Conservation (phyloP, 64 coral and sea anemone species). For the Dendrophyllia cribrosa region DNA sequence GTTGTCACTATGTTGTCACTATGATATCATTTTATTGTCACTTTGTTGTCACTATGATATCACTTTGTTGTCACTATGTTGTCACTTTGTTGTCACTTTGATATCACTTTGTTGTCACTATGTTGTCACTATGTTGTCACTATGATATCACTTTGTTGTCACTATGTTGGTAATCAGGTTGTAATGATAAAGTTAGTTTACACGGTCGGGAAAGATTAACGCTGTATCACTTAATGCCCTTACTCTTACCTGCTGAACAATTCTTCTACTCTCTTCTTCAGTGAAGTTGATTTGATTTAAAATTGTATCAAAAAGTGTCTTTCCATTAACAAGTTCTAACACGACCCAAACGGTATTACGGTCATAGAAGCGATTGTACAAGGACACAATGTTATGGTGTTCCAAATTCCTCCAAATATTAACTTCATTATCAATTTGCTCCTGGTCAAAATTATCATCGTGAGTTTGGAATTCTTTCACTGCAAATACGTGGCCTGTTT, state of each 20-base stretch:
- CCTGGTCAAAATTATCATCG: constrained; percentile 45
- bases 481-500: constrained; percentile 69
- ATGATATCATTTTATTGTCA: no score
- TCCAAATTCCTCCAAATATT: constrained; percentile 79
- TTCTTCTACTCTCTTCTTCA: constrained; percentile 70
- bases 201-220: no score
- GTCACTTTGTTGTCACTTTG: no score
- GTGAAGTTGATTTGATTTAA: constrained; percentile 61
- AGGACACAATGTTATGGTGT: constrained; percentile 83
- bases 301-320: constrained; percentile 89
- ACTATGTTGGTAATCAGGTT: no score
- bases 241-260: constrained; percentile 83
- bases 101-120: no score
- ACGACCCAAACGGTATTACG: constrained; percentile 61
- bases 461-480: constrained; percentile 74
- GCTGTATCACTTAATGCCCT: neutral
- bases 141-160: no score
- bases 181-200: no score
- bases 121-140: no score
- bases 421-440: constrained; percentile 77
- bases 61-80: no score
- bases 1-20: no score
- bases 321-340: constrained; percentile 85
- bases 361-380: constrained; percentile 61
- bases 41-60: no score